Evolutionary conservation across 2,888 invertebrate species (phyloP).

Genomic region (Teinopalpus imperialis): DNA sequence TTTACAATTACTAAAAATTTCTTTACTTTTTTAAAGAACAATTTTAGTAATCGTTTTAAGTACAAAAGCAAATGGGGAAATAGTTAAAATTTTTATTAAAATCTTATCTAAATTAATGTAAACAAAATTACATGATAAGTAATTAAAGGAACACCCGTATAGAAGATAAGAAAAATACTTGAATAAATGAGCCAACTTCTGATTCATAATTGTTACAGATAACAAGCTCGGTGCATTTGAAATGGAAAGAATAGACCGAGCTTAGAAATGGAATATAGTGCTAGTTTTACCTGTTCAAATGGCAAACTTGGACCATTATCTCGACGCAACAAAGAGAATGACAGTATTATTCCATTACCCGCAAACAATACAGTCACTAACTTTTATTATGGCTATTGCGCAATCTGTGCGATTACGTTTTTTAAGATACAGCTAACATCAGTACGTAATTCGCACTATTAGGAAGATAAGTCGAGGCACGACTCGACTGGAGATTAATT

Average conservation of each 20-base stretch:
- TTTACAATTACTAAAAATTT: too few relatives aligned
- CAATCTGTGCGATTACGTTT: conserved; percentile 11
- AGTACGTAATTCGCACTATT: too few relatives aligned
- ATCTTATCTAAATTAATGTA: too few relatives aligned
- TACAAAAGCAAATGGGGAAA: too few relatives aligned
- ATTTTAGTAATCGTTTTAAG: too few relatives aligned
- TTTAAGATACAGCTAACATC: conserved; percentile 3
- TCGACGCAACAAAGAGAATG: conserved; percentile 25
- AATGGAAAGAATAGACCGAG: conserved; percentile 19
- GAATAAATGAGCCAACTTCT: conserved; percentile 16
- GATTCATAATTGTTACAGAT: conserved; percentile 22
- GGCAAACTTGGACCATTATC: conserved; percentile 25
- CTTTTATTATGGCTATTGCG: conserved; percentile 22
- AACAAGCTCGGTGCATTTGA: conserved; percentile 11
- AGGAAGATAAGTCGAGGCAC: too few relatives aligned
- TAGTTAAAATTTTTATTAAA: too few relatives aligned
- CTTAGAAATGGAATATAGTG: conserved; percentile 24
- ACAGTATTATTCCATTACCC: conserved; percentile 26
- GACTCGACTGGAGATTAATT: too few relatives aligned
- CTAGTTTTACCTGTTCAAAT: conserved; percentile 23
- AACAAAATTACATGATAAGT: too few relatives aligned
- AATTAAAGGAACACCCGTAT: neutral
- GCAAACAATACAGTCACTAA: conserved; percentile 22
- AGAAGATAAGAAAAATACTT: conserved; percentile 6
- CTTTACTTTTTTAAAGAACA: too few relatives aligned